phyloP scores from a whole-genome alignment of 1,140 invertebrate genomes.

The Bombus confusus region DNA sequence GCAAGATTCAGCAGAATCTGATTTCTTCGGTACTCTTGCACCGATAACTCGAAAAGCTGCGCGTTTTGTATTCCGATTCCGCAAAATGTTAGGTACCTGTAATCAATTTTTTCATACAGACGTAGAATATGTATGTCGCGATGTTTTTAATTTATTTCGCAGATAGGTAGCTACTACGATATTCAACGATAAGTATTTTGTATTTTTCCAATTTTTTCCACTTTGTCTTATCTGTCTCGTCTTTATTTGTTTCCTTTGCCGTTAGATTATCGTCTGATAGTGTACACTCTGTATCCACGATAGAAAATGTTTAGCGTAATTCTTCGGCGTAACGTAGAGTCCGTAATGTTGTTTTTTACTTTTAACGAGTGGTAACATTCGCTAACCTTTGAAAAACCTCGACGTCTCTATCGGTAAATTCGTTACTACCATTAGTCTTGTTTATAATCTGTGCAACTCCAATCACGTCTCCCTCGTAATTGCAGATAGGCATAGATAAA shows the following conservation, averaged over 20 bases:
- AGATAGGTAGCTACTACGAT: no score
- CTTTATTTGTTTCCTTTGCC: neutral
- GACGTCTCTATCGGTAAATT: constrained; percentile 95
- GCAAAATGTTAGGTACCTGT: constrained; percentile 96
- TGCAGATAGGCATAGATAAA: constrained; percentile 97
- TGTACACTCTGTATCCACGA: neutral
- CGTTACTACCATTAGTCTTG: constrained; percentile 93
- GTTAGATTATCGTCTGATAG: neutral
- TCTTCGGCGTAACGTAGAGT: no score
- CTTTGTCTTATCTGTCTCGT: neutral
- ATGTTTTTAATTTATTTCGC: neutral
- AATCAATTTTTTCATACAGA: constrained; percentile 29
- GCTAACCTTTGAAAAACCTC: constrained; percentile 90
- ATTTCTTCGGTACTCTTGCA: constrained; percentile 96
- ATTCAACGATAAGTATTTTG: neutral
- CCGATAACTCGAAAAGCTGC: constrained; percentile 96
- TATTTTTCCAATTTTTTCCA: neutral
- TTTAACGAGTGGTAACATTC: neutral
- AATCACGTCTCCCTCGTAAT: constrained; percentile 97
- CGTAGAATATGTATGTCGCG: neutral
- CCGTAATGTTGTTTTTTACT: neutral
- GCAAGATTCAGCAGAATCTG: constrained; percentile 85
- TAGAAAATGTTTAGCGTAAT: neutral
- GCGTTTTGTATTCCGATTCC: constrained; percentile 99
- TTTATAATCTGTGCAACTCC: constrained; percentile 99